phyloP scores from a whole-genome alignment of 2,888 invertebrate species.

The Amblyteles armatorius region DNA sequence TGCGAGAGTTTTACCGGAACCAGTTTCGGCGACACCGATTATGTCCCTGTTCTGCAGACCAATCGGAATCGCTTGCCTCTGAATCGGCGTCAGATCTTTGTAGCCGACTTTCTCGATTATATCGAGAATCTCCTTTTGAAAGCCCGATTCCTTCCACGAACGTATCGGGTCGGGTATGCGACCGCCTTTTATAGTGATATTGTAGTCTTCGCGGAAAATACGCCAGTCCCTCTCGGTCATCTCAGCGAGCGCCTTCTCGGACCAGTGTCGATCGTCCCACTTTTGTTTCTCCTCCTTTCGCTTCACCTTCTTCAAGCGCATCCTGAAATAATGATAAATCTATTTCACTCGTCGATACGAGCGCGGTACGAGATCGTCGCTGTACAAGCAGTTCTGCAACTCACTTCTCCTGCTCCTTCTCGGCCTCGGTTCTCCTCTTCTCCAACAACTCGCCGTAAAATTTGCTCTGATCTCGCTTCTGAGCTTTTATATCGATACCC shows the following conservation, averaged over 20 bases:
- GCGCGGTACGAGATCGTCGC: neutral
- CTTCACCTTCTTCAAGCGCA: slow-evolving; percentile 95
- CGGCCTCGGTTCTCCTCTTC: slow-evolving; percentile 97
- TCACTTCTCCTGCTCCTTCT: slow-evolving; percentile 97
- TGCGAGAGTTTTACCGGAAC: slow-evolving; percentile 99
- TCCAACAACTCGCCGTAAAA: slow-evolving; percentile 98
- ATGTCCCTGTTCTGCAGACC: slow-evolving; percentile 97
- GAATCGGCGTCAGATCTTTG: slow-evolving; percentile 99
- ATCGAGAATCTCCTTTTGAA: slow-evolving; percentile 95
- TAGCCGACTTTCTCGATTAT: slow-evolving; percentile 98
- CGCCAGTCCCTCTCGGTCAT: slow-evolving; percentile 99
- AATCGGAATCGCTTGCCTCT: slow-evolving; percentile 99
- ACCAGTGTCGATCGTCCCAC: slow-evolving; percentile 99
- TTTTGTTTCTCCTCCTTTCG: slow-evolving; percentile 99
- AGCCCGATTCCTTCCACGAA: slow-evolving; percentile 96
- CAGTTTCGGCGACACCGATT: slow-evolving; percentile 99
- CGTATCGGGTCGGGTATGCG: slow-evolving; percentile 98
- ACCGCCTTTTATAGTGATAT: slow-evolving; percentile 99
- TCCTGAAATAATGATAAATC: slow-evolving; percentile 76
- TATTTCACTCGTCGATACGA: neutral
- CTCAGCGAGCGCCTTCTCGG: slow-evolving; percentile 95
- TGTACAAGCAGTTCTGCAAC: slow-evolving; percentile 73
- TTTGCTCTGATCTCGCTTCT: slow-evolving; percentile 97
- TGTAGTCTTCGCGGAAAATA: slow-evolving; percentile 99
- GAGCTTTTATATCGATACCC: slow-evolving; percentile 98